These are phyloP conservation scores for Deladenus siricidicola DNA, from an alignment of 2,888 invertebrate species.

Conservation along the genomic window DNA sequence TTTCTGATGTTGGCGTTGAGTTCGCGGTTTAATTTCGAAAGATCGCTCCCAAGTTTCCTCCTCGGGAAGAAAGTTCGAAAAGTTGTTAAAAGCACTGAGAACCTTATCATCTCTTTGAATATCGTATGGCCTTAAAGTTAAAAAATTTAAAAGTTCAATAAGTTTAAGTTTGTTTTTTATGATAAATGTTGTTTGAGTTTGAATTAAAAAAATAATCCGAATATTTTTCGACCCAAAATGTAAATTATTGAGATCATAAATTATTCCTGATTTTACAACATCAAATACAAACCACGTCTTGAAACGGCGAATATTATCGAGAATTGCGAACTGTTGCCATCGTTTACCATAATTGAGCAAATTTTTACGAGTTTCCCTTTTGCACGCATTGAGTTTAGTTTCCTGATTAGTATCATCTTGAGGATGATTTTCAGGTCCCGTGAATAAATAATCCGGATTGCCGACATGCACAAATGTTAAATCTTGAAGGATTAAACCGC, in stretches of 20 bases:
- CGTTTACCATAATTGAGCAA: conserved; percentile 88
- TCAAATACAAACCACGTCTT: conserved; percentile 72
- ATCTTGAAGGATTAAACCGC: conserved; percentile 94
- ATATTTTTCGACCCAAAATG: no score
- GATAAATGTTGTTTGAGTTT: no score
- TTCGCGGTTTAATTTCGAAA: conserved; percentile 78
- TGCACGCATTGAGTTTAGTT: neutral
- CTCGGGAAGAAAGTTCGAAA: conserved; percentile 87
- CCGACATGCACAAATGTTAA: conserved; percentile 97
- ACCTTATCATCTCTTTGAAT: conserved; percentile 88
- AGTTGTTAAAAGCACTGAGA: conserved; percentile 88
- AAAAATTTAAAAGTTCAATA: no score
- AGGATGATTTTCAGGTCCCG: conserved; percentile 17
- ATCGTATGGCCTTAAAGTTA: conserved; percentile 69
- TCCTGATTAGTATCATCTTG: no score
- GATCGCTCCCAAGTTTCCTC: conserved; percentile 98
- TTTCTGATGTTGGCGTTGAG: conserved; percentile 4
- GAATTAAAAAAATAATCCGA: no score
- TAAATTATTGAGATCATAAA: no score
- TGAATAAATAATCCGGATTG: conserved; percentile 75
- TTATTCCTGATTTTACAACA: no score
- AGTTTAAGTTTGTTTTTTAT: no score
- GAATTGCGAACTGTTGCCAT: conserved; percentile 96
- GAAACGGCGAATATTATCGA: conserved; percentile 94
- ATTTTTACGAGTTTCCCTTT: conserved; percentile 61